phyloP scores from a whole-genome alignment of 1,140 invertebrate genomes.

The Calephelis virginiensis region DNA sequence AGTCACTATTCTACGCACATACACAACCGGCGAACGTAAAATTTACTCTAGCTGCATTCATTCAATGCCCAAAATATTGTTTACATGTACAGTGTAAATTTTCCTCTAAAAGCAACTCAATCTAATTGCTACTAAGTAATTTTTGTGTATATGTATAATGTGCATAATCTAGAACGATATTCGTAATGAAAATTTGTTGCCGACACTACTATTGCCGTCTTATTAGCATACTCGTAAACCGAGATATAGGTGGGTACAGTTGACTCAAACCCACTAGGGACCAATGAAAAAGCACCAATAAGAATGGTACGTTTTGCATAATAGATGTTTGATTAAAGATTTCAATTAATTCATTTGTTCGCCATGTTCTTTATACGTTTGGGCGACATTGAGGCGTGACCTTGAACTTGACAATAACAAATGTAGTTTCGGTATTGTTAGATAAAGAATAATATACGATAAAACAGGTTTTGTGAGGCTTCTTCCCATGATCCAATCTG shows the following conservation, averaged over 20 bases:
- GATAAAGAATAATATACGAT: slow-evolving; percentile 18
- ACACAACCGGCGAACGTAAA: slow-evolving; percentile 32
- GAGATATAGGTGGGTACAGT: slow-evolving; percentile 24
- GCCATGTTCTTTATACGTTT: slow-evolving; percentile 37
- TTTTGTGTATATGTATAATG: not conserved
- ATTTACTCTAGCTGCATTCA: slow-evolving; percentile 7
- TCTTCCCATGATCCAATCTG: not conserved
- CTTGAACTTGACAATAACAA: slow-evolving; percentile 47
- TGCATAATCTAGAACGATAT: not conserved
- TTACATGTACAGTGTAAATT: not conserved
- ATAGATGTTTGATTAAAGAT: slow-evolving; percentile 9
- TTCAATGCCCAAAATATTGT: not conserved
- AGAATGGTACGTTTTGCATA: slow-evolving; percentile 11
- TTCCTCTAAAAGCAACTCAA: not conserved
- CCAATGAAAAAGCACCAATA: slow-evolving; percentile 1
- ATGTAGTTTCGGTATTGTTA: slow-evolving; percentile 17
- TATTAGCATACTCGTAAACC: slow-evolving; percentile 50
- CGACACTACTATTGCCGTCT: slow-evolving; percentile 41
- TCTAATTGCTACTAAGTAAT: not conserved
- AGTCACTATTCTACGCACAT: slow-evolving; percentile 24
- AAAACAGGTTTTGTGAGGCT: slow-evolving; percentile 6
- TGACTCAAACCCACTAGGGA: slow-evolving; percentile 16
- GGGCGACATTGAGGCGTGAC: slow-evolving; percentile 57
- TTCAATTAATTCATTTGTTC: slow-evolving; percentile 15
- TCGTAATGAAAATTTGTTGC: slow-evolving; percentile 14